Evolutionary conservation across 2,797 vertebrate genomes (phyloP).

Genomic region (Sebastes matsubarae): DNA sequence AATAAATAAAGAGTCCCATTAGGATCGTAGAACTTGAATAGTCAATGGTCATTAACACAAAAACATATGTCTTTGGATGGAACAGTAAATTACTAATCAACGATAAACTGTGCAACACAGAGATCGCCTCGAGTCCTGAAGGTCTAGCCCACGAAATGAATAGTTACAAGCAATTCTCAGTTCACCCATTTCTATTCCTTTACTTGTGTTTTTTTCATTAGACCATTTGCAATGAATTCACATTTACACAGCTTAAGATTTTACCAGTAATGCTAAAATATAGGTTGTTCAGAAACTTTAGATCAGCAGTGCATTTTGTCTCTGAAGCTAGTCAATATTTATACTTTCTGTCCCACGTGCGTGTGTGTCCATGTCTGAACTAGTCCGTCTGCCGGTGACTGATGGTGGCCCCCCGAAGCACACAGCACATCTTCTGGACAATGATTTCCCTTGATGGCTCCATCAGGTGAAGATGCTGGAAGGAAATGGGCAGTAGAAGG

Average conservation of each 20-base stretch:
- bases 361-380: constrained; percentile 22
- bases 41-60: neutral
- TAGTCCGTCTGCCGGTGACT: constrained; percentile 40
- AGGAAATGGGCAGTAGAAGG: constrained; percentile 27
- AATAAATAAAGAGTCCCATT: neutral
- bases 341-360: neutral
- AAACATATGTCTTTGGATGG: neutral
- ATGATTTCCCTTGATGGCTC: constrained; percentile 66
- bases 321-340: constrained; percentile 24
- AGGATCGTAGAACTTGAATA: neutral
- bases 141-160: neutral
- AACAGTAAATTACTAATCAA: neutral
- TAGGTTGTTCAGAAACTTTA: neutral
- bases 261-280: neutral
- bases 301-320: neutral
- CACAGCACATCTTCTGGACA: constrained; percentile 42
- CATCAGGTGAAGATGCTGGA: constrained; percentile 55
- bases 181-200: neutral
- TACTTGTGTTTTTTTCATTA: neutral
- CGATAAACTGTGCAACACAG: neutral
- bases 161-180: neutral
- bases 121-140: neutral
- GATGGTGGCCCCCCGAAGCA: constrained; percentile 42
- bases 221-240: neutral
- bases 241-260: neutral